phyloP scores from a whole-genome alignment of 2,888 invertebrate genomes.

The Drosophila cognata region DNA sequence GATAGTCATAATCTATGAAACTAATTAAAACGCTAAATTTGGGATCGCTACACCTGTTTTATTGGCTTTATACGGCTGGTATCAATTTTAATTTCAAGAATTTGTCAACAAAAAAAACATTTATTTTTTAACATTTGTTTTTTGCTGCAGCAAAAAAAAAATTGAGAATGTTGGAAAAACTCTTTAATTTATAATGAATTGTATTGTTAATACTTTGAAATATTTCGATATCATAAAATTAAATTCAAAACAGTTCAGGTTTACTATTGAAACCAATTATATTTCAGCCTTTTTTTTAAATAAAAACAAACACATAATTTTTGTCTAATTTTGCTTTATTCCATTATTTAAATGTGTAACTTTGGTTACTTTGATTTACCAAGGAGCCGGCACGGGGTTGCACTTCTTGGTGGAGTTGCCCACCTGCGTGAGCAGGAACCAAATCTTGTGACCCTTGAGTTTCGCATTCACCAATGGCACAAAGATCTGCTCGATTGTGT shows the following conservation, averaged over 20 bases:
- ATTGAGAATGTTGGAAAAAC: background rate
- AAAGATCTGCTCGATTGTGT: slow-evolving; percentile 59
- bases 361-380: slow-evolving; percentile 42
- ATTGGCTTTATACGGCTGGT: slow-evolving; percentile 7
- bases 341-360: background rate
- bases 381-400: slow-evolving; percentile 77
- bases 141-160: background rate
- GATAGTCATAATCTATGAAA: slow-evolving; percentile 33
- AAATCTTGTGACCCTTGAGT: slow-evolving; percentile 80
- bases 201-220: background rate
- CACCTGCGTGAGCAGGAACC: slow-evolving; percentile 66
- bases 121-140: background rate
- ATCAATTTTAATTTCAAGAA: background rate
- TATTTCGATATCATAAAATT: background rate
- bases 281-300: background rate
- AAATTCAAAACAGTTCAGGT: background rate
- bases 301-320: background rate
- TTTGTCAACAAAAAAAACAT: background rate
- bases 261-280: background rate
- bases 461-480: slow-evolving; percentile 73
- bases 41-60: slow-evolving; percentile 42
- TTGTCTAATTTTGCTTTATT: background rate
- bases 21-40: slow-evolving; percentile 42
- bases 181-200: background rate
- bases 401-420: slow-evolving; percentile 51